Evolutionary conservation across 1,140 invertebrate genomes (phyloP).

Genomic region (Matsumurasca onukii): DNA sequence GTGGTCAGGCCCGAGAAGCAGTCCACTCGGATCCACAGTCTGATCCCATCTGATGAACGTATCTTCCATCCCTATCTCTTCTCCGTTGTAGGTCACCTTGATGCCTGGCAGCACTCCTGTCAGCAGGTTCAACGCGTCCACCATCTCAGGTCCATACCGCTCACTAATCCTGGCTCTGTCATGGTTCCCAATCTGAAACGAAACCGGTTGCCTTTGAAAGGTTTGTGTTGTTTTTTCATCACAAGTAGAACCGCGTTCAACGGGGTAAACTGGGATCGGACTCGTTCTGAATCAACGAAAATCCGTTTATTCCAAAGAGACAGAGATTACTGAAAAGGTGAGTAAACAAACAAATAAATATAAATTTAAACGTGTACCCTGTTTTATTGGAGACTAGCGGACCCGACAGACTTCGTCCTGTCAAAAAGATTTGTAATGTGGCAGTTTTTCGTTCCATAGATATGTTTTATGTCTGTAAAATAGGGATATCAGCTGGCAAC

Average conservation of each 20-base stretch:
- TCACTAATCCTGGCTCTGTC: constrained; percentile 65
- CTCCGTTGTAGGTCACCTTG: constrained; percentile 73
- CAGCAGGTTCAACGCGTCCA: constrained; percentile 75
- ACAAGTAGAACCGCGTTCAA: neutral
- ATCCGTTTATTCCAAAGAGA: neutral
- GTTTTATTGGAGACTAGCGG: no score
- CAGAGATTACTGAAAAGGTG: neutral
- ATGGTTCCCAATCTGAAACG: constrained; percentile 75
- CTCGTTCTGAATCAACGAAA: neutral
- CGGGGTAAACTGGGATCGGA: neutral
- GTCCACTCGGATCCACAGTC: constrained; percentile 51
- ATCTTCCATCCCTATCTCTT: constrained; percentile 76
- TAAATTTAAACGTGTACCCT: no score
- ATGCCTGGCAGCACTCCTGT: constrained; percentile 72
- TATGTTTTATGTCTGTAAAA: no score
- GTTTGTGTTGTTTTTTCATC: constrained; percentile 58
- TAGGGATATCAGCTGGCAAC: no score
- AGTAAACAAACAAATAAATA: no score
- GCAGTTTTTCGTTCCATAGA: no score
- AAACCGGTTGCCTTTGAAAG: constrained; percentile 31
- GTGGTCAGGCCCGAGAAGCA: constrained; percentile 43
- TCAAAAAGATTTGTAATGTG: no score
- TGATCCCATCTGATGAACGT: constrained; percentile 56
- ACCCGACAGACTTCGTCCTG: no score
- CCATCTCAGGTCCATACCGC: constrained; percentile 60